These are phyloP conservation scores for Sesia apiformis DNA, from an alignment of 2,888 invertebrate species.

Conservation along the genomic window DNA sequence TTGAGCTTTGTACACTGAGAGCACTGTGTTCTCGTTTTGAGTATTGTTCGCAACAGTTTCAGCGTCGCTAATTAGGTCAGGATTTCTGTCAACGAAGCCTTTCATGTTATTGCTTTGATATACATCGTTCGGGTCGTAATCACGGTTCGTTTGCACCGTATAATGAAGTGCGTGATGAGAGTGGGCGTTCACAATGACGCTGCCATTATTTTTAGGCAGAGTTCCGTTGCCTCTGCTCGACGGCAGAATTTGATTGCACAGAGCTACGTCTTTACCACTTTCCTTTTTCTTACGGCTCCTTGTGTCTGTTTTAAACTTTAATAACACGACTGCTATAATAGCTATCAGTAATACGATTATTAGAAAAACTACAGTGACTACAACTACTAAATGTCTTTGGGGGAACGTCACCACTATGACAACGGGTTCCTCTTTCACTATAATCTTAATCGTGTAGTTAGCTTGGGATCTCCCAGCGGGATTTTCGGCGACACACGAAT, in stretches of 20 bases:
- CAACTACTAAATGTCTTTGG: constrained; percentile 80
- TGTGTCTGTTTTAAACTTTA: constrained; percentile 69
- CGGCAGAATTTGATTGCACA: constrained; percentile 72
- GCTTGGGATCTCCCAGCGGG: constrained; percentile 85
- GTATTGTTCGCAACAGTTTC: constrained; percentile 74
- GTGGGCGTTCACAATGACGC: constrained; percentile 69
- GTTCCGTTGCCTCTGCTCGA: constrained; percentile 61
- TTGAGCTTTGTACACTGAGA: constrained; percentile 63
- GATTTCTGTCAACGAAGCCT: constrained; percentile 80
- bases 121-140: constrained; percentile 73
- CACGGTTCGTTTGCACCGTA: constrained; percentile 62
- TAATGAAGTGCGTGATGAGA: constrained; percentile 74
- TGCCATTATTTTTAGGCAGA: constrained; percentile 72
- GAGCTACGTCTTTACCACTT: constrained; percentile 76
- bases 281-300: constrained; percentile 71
- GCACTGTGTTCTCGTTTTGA: constrained; percentile 58
- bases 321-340: constrained; percentile 78
- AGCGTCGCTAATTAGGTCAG: constrained; percentile 86
- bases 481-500: constrained; percentile 90
- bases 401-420: constrained; percentile 80
- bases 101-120: constrained; percentile 66
- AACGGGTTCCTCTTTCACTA: constrained; percentile 82
- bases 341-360: constrained; percentile 78
- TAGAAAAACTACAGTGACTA: constrained; percentile 78
- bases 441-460: constrained; percentile 86